Base-by-base conservation (phyloP, 2,888 invertebrate genomes). In the Dicranocentrus wangi region DNA sequence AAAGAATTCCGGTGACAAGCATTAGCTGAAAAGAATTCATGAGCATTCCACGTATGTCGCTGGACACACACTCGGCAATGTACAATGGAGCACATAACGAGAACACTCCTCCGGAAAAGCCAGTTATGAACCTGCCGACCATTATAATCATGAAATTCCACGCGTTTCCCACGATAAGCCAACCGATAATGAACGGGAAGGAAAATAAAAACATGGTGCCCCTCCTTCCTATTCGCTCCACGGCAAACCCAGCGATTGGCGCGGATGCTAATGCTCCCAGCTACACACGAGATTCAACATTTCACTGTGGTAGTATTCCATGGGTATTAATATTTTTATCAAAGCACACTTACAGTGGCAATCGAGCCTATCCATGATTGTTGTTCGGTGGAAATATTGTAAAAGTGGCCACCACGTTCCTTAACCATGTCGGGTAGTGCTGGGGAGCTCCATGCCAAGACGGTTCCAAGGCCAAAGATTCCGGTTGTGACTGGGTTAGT, bases 1-100 rank as follows among this genome's bases (percentile, higher is more conserved):
- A 82, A n/a, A 86, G 63, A 19, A 86, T 84, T 32, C 86, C 86
- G 13, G 70, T 55, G 15, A 81, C 82, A 2, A 97, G 90, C 92
- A 95, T 93, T 17, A 98, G 89, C 88, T 97, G 97, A 88, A 96
- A 95, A 87, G 93, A 95, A 58, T 94, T 94, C 1, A 96, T 96
- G 0, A 97, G 89, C 0, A 92, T 92, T 0, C 97, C 98, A 72
- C 97, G 91, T 86, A 95, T 93, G 25, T 93, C 92, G 86, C 93
- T 94, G 85, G 95, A 93, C 0, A 95, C 92, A 61, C 95, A 95
- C 90, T 98, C 98, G 53, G 93, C 93, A 3, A 93, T 93, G 88
- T 95, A 95, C 83, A 96, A 91, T 0, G 97, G 96, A 0, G 93
- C 94, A 0, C 94, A 93, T 13, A 95, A 92, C 87, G 95, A 95